Base-by-base conservation (phyloP, 2,888 invertebrate species). In the Cremastobaeus sp. region DNA sequence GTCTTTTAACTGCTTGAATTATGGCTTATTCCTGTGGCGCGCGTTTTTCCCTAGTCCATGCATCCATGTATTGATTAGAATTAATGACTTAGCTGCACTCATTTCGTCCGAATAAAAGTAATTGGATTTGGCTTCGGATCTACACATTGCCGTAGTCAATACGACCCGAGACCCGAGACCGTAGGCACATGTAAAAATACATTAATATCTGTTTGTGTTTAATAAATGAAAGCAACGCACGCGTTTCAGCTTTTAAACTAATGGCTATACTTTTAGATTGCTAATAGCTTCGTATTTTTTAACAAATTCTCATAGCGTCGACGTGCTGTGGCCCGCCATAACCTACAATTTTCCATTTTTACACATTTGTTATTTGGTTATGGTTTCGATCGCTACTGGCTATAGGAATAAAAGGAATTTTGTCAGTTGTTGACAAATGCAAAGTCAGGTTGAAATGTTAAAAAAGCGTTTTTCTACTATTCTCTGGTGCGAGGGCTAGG, bases 1-100 rank as follows among this genome's bases (percentile, higher is more conserved):
- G 86, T 87, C 86, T 86, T 86, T 87, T 86, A 85, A 83, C 82
- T 82, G 82, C 80, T 82, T 86, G 86, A 86, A 84, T 87, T 87
- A 88, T 87, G 85, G 86, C 83, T 87, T 86, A 87, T 85, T 86
- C 85, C 82, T 83, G 79, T 79, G 82, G 81, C 78, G 79, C 78
- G 76, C 72, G 25, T 72, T 72, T 68, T 74, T 74, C 68, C 64
- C 65, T 54, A 64, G 69, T 69, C 69, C 68, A 45, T 57, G 75
- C 57, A 68, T 78, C 77, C 78, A 76, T 76, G 85, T 86, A 87
- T 88, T 88, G 87, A 87, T 88, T 87, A 88, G 87, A 87, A 87
- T 88, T 88, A 88, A 87, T 87, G 87, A 87, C 87, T 86, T 86
- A 86, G 87, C 86, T 85, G 86, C 86, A 86, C 87, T 87, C 87